Evolutionary conservation across 92 coral and sea anemone species (phyloP).

Genomic region (Porites rus): DNA sequence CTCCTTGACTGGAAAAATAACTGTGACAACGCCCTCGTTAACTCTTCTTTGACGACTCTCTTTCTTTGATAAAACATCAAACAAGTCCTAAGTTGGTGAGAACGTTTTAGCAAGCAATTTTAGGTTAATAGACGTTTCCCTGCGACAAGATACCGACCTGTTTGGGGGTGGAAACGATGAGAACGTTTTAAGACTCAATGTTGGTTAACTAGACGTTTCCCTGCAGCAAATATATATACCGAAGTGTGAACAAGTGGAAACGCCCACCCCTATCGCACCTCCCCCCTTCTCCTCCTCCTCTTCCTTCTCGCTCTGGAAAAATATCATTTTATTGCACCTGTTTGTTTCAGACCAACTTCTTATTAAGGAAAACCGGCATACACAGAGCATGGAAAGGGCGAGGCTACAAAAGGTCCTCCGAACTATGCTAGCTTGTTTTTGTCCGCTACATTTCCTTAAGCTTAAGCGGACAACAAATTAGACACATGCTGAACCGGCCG

Average conservation of each 20-base stretch:
- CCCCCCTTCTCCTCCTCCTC: not conserved
- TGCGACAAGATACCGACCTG: too few species aligned
- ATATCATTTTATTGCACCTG: not conserved
- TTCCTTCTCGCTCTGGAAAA: not conserved
- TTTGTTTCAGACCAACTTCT: not conserved
- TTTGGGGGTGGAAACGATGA: too few species aligned
- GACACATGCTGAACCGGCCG: not conserved
- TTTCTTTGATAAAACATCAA: not conserved
- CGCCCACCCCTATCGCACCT: not conserved
- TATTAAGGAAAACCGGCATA: too few species aligned
- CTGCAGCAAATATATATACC: too few species aligned
- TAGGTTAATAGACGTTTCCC: too few species aligned
- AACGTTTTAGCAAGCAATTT: not conserved
- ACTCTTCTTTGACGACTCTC: not conserved
- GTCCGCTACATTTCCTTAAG: not conserved
- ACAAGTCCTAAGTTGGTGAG: not conserved
- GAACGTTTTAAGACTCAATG: too few species aligned
- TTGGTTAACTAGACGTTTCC: too few species aligned
- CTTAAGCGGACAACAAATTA: not conserved
- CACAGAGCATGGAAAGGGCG: too few species aligned
- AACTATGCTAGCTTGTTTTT: too few species aligned
- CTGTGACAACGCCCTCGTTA: not conserved
- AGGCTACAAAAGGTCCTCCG: too few species aligned
- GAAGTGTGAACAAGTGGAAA: not conserved
- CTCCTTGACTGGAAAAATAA: too few species aligned